Evolutionary conservation across 2,113 vertebrate species (phyloP).

Genomic region (Apeltes quadracus): DNA sequence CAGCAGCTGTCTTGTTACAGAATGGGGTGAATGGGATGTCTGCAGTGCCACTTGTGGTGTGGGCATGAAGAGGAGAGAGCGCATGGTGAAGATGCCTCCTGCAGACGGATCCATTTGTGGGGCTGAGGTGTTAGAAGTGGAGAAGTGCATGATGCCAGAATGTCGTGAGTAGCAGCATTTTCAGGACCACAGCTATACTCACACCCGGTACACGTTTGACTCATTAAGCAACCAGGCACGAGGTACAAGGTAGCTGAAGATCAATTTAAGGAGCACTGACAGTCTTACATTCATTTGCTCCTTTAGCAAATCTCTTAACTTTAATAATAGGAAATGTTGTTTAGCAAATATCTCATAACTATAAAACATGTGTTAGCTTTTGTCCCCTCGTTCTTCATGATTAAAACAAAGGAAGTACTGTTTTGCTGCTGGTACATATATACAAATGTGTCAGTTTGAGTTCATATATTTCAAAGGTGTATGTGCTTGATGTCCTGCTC

Average conservation of each 20-base stretch:
- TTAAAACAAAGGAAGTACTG: neutral
- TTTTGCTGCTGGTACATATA: neutral
- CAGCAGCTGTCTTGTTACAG: constrained; percentile 94
- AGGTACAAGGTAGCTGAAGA: neutral
- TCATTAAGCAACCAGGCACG: neutral
- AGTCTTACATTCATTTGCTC: neutral
- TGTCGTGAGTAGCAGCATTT: constrained; percentile 87
- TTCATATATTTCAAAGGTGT: neutral
- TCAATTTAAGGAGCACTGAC: neutral
- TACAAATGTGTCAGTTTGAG: neutral
- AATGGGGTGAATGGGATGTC: constrained; percentile 96
- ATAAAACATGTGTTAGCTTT: neutral
- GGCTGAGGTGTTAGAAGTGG: constrained; percentile 90
- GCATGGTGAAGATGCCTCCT: constrained; percentile 95
- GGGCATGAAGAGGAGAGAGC: constrained; percentile 91
- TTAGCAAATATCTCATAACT: neutral
- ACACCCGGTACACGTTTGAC: neutral
- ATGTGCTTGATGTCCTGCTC: constrained; percentile 2
- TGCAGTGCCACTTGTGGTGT: constrained; percentile 97
- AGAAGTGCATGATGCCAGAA: constrained; percentile 99
- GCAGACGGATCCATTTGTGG: constrained; percentile 94
- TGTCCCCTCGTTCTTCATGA: neutral
- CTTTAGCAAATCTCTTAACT: neutral
- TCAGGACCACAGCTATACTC: constrained; percentile 3
- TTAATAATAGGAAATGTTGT: neutral